These are phyloP conservation scores for Podabrus alpinus DNA, from an alignment of 2,888 invertebrate genomes.

Conservation along the genomic window DNA sequence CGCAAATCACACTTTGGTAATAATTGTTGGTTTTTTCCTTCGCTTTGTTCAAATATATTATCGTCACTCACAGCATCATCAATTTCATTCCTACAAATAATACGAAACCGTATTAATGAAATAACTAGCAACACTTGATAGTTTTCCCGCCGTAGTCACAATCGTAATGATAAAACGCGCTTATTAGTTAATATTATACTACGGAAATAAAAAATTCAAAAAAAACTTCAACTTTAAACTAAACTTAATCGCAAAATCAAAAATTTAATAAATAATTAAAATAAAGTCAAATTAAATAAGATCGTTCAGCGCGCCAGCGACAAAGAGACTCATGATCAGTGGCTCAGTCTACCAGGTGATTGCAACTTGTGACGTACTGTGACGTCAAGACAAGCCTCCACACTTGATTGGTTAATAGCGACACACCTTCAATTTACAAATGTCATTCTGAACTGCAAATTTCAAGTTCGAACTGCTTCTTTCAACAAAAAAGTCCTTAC, in stretches of 20 bases:
- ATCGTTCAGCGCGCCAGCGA: constrained; percentile 15
- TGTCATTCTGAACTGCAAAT: constrained; percentile 21
- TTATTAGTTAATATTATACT: neutral
- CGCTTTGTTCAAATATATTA: neutral
- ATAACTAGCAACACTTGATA: constrained; percentile 7
- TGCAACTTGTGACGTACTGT: constrained; percentile 24
- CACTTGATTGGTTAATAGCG: constrained; percentile 26
- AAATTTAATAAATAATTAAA: neutral
- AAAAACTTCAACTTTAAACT: neutral
- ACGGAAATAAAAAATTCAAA: neutral
- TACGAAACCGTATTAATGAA: constrained; percentile 18
- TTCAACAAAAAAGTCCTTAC: neutral
- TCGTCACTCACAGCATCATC: constrained; percentile 22
- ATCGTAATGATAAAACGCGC: neutral
- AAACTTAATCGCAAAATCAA: neutral
- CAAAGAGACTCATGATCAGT: constrained; percentile 13
- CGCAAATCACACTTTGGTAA: neutral
- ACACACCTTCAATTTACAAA: constrained; percentile 33
- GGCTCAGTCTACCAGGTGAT: constrained; percentile 19
- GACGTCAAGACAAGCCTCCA: constrained; percentile 36
- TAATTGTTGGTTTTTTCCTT: neutral
- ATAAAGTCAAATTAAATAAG: neutral
- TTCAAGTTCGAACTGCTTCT: constrained; percentile 8
- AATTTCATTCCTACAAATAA: constrained; percentile 33
- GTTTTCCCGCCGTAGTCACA: constrained; percentile 13